Percentiles rank a stretch among this genome's conserved stretches.
Conservation (phyloP, 1,140 invertebrate species). For the Tribolium castaneum region DNA sequence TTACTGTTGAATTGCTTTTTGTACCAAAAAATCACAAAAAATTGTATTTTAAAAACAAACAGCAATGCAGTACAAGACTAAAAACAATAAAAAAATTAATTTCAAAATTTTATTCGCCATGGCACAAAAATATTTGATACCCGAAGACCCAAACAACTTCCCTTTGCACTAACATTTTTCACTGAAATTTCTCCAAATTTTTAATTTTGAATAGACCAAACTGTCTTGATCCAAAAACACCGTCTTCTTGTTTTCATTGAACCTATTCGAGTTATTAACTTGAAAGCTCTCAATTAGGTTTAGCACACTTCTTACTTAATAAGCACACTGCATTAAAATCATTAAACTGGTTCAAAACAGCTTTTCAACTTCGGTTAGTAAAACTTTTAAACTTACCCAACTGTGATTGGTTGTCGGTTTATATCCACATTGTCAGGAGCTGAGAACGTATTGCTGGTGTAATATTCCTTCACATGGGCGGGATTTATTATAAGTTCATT, state of each 20-base stretch:
- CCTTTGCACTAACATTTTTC: neutral
- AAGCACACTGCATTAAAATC: conserved; percentile 14
- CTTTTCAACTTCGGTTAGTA: no score
- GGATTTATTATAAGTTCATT: conserved; percentile 66
- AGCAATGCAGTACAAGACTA: no score
- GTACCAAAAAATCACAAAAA: no score
- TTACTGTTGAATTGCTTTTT: no score
- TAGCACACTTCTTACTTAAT: conserved; percentile 33
- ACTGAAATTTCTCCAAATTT: no score
- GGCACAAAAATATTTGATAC: no score
- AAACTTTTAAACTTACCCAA: conserved; percentile 77
- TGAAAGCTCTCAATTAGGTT: neutral
- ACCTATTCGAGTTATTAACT: neutral
- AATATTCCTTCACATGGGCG: conserved; percentile 64
- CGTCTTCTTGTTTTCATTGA: neutral
- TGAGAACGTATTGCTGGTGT: conserved; percentile 57
- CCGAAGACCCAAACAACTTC: no score
- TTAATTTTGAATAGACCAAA: neutral
- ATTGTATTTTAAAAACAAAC: no score
- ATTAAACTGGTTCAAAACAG: conserved; percentile 8
- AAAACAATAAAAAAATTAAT: no score
- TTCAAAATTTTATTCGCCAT: no score
- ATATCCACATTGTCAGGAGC: conserved; percentile 86
- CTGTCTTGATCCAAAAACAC: conserved; percentile 32
- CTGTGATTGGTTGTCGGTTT: conserved; percentile 83